A percentile compares a stretch with the other conserved stretches of the same genome.
These are phyloP conservation scores for Orchestes rusci DNA, from an alignment of 2,888 invertebrate genomes.

Conservation along the genomic window DNA sequence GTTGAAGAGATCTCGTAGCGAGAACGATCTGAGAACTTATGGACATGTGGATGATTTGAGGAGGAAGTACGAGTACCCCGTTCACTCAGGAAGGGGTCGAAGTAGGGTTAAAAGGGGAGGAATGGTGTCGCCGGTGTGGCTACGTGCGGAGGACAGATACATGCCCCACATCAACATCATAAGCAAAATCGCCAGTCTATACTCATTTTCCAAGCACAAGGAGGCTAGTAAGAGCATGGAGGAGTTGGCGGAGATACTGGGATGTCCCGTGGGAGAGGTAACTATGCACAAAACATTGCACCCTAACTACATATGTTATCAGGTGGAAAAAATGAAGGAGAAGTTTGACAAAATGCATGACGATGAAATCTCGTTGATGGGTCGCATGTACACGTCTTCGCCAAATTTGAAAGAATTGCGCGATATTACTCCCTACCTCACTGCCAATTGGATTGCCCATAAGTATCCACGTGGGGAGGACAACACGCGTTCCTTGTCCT, in stretches of 20 bases:
- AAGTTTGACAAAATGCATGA: conserved; percentile 58
- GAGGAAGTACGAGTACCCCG: conserved; percentile 52
- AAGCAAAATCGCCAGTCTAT: conserved; percentile 67
- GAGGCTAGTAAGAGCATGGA: conserved; percentile 37
- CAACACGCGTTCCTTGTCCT: conserved; percentile 57
- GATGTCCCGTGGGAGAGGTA: conserved; percentile 55
- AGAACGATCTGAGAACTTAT: conserved; percentile 62
- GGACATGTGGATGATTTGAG: conserved; percentile 57
- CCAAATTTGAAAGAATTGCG: conserved; percentile 71
- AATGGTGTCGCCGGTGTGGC: conserved; percentile 57
- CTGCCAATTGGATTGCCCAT: conserved; percentile 76
- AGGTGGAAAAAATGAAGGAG: conserved; percentile 55
- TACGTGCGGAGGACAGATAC: conserved; percentile 61
- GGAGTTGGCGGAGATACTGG: conserved; percentile 39
- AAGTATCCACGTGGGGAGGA: conserved; percentile 64
- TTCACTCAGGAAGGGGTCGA: conserved; percentile 44
- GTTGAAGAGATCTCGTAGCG: conserved; percentile 58
- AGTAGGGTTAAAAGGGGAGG: conserved; percentile 45
- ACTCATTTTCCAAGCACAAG: conserved; percentile 30
- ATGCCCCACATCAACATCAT: conserved; percentile 90
- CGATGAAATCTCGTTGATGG: conserved; percentile 54
- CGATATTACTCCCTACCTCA: conserved; percentile 71
- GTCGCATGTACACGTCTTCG: conserved; percentile 73
- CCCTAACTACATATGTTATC: no score
- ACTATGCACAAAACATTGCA: conserved; percentile 33